Evolutionary conservation across 2,888 invertebrate species (phyloP), one percentile per base, ranked within the genome.

Genomic region (Orchesella flavescens): DNA sequence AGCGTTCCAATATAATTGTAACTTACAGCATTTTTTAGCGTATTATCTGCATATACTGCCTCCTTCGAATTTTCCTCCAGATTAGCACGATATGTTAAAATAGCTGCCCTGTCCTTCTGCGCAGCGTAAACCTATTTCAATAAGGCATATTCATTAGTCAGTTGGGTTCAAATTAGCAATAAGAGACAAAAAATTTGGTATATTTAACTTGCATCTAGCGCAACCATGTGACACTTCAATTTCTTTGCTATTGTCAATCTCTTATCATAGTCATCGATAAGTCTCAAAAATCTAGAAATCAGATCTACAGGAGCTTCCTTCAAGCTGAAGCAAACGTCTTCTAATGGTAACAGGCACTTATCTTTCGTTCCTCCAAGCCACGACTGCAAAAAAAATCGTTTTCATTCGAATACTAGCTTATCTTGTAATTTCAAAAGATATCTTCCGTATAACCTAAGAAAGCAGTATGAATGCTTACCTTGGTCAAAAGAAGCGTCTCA

Each of bases 1-100:
- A 12, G 1, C 12, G 44, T 44, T 44, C 55, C 7, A 55, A 7
- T 46, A 13, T 46, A 10, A 5, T 55, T 55, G 21, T 5, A 15
- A 79, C 90, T 90, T 75, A 90, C 89, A 10, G 89, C 89, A 71
- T 89, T 89, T 88, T 93, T 92, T 0, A 95, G 90, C 1, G 93
- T 93, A 88, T 93, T 94, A 88, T 95, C 95, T 55, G 94, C 94
- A 83, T 94, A 92, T 87, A 94, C 93, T 87, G 93, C 93, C 89
- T 94, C 94, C 87, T 95, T 94, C 0, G 93, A 93, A 86, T 93
- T 93, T 0, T 93, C 92, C 72, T 91, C 91, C 1, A 94, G 90
- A 3, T 92, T 91, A 88, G 92, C 92, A 89, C 93, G 93, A 88
- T 94, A 94, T 86, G 92, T 92, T 3, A 93, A 91, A 7, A 94